Conservation (phyloP, 2,888 invertebrate genomes). For the Argyresthia goedartella region DNA sequence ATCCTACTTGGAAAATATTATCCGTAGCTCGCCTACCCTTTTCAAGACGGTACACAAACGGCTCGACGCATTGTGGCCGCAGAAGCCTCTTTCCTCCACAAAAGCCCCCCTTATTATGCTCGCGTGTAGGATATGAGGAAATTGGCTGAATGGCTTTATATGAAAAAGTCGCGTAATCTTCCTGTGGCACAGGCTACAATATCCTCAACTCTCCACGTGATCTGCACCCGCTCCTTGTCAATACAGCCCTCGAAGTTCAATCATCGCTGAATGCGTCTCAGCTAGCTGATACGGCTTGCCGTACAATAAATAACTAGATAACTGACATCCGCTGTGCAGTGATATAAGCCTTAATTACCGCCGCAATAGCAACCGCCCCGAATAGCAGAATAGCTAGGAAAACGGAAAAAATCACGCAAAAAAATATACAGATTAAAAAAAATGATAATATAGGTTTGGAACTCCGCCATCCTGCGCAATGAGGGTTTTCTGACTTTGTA, state of each 20-base stretch:
- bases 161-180: constrained; percentile 66
- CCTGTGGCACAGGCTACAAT: constrained; percentile 51
- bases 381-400: no score
- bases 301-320: no score
- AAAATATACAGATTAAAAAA: no score
- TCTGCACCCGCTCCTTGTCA: constrained; percentile 19
- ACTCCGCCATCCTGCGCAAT: no score
- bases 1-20: constrained; percentile 43
- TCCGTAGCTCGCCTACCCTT: constrained; percentile 30
- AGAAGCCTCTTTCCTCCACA: constrained; percentile 61
- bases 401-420: no score
- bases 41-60: constrained; percentile 39
- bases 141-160: constrained; percentile 68
- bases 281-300: constrained; percentile 14
- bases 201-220: constrained; percentile 45
- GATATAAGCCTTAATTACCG: no score
- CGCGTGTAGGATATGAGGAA: constrained; percentile 64
- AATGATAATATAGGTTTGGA: no score
- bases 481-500: no score
- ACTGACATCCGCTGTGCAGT: no score
- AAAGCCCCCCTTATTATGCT: constrained; percentile 66
- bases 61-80: constrained; percentile 55
- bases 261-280: background rate
- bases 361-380: no score
- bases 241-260: background rate